Evolutionary conservation across 2,888 invertebrate genomes (phyloP).

Genomic region (Nemurella pictetii): DNA sequence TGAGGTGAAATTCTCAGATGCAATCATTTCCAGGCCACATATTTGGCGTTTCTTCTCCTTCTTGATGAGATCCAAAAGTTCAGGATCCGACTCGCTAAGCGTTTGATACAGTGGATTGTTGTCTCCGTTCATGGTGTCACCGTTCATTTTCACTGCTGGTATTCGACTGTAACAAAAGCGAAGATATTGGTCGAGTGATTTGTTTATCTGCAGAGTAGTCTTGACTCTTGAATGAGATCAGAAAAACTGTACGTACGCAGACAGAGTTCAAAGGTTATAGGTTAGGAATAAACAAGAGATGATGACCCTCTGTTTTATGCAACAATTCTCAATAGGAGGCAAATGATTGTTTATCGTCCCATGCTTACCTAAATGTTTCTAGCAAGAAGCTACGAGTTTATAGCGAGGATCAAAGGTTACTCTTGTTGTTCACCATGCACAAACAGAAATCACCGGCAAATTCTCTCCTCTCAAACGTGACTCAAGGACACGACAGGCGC

Average conservation of each 20-base stretch:
- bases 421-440: too few relatives aligned
- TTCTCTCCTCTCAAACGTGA: too few relatives aligned
- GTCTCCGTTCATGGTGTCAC: constrained; percentile 14
- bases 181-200: neutral
- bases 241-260: neutral
- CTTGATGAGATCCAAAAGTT: constrained; percentile 77
- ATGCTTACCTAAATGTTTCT: neutral
- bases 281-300: neutral
- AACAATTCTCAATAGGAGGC: neutral
- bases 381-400: neutral
- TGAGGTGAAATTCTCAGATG: constrained; percentile 95
- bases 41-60: constrained; percentile 85
- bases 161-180: neutral
- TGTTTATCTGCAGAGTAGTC: neutral
- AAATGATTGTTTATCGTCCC: neutral
- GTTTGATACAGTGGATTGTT: constrained; percentile 25
- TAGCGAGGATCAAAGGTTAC: too few relatives aligned
- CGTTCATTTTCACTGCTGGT: neutral
- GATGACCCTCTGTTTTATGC: neutral
- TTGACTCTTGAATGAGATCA: neutral
- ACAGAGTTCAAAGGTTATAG: neutral
- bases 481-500: too few relatives aligned
- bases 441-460: neutral
- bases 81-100: constrained; percentile 77
- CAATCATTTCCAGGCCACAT: constrained; percentile 91